Evolutionary conservation across 2,113 vertebrate genomes (phyloP), one percentile per base, ranked within the genome.

Genomic region (Manacus vitellinus): DNA sequence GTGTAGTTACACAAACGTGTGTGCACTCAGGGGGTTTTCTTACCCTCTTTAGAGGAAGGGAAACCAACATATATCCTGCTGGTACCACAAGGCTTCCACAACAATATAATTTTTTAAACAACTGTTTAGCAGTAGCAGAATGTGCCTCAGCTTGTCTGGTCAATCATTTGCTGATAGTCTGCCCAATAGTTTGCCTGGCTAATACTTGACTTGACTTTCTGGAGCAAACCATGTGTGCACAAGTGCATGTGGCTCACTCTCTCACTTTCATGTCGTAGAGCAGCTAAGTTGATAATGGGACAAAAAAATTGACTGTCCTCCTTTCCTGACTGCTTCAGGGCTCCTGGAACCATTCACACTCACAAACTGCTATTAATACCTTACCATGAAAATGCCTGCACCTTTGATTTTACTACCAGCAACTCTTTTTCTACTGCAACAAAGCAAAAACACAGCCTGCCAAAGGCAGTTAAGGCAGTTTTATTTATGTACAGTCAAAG

Each of bases 1-100:
- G 43, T 79, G 66, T 72, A 86, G 61, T 33, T 47, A 33, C 14
- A 24, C 44, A 59, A 11, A 23, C 12, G 8, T 0, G 0, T n/a
- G 20, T 66, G 46, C 43, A 30, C 16, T n/a, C n/a, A 21, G 20
- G 16, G 19, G 37, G 3, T 24, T 84, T 88, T 54, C 10, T 12
- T 55, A 33, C 17, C 6, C 24, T 59, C 3, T 44, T 73, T 21
- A 79, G 68, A 68, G 31, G 20, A 9, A 54, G 19, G 22, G 19
- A 79, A 80, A 14, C 2, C 21, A 68, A 2, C 10, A 49, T 0
- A 0, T 80, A 39, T 43, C 52, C 25, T 59, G 31, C 81, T 71
- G 43, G 24, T 68, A 59, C 33, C 41, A 55, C 8, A 0, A 3
- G 27, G 23, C 20, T 55, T 55, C 68, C 47, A 22, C 19, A 71